Percentiles rank a stretch among this genome's conserved stretches.
phyloP scores from a whole-genome alignment of 1,140 invertebrate genomes.

The Calephelis virginiensis region DNA sequence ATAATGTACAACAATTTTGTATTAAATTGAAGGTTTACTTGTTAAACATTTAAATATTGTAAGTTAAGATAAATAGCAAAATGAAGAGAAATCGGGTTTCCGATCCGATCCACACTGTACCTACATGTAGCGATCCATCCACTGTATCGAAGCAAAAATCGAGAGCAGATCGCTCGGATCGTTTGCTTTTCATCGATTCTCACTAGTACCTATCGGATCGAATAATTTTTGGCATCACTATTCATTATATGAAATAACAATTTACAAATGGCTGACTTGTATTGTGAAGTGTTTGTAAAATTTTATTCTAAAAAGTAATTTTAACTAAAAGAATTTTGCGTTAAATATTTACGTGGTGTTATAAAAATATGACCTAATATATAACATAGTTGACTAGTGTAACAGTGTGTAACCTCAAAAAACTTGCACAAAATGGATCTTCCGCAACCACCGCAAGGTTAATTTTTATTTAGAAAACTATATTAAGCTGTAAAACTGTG shows the following conservation, averaged over 20 bases:
- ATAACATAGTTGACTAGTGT: background rate
- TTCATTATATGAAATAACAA: background rate
- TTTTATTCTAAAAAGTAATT: background rate
- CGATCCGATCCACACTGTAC: no score
- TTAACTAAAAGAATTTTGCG: background rate
- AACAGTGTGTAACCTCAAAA: constrained; percentile 34
- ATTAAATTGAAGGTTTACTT: no score
- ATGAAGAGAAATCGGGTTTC: no score
- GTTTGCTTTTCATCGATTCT: no score
- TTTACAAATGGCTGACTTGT: constrained; percentile 33
- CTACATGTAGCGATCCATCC: fast-evolving
- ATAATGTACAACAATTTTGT: no score
- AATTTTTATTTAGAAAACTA: background rate
- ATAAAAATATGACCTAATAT: constrained; percentile 17
- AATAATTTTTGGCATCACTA: no score
- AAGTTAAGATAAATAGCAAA: no score
- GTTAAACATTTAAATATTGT: no score
- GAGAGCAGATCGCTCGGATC: no score
- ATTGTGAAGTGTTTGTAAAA: constrained; percentile 15
- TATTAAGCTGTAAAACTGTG: background rate
- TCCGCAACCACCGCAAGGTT: constrained; percentile 62
- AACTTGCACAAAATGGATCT: constrained; percentile 57
- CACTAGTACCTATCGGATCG: no score
- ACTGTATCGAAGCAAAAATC: no score
- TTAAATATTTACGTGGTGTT: background rate